Evolutionary conservation across 2,888 invertebrate species (phyloP), one percentile per base, ranked within the genome.

Genomic region (Hirtodrosophila duncani): DNA sequence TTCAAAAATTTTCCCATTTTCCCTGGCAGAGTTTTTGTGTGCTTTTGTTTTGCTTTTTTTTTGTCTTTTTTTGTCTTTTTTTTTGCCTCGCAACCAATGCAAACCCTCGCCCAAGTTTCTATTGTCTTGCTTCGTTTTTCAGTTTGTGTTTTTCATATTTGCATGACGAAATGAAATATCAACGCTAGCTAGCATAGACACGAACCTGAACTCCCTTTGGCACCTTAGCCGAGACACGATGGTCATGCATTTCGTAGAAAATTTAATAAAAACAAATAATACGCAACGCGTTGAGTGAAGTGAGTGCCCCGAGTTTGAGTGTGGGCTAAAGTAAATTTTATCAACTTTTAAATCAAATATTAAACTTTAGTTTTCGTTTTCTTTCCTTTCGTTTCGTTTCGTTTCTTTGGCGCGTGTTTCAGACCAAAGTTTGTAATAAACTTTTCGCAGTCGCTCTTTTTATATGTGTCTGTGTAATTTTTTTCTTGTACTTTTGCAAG

Each of bases 281-380:
- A 67, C 59, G 49, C 46, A 38, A n/a, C 30, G 56, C 52, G 50
- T 42, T 45, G 37, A 52, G 65, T 58, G 49, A n/a, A 52, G 65
- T 41, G 57, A 9, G 38, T 24, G 16, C n/a, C 23, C 8, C 37
- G 9, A 17, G 31, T 52, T 46, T 46, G 46, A 72, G 70, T 79
- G 79, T 60, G 60, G 79, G 64, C 62, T 70, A 70, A 79, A 72
- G 72, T 79, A 72, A 70, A 72, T 72, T 72, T 70, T 56, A 72
- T 72, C 69, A 75, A 80, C 75, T 80, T 75, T 75, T 77, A 80
- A 75, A 75, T 80, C 75, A 75, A 75, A 75, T 75, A 75, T 81
- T 72, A 68, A 80, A 75, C 78, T 75, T 75, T 80, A 51, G 53
- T 62, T 78, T 57, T 60, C 52, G 27, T 39, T 60, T 49, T 50